A percentile compares a stretch with the other conserved stretches of the same genome.
These are phyloP conservation scores for Lottia gigantea DNA, from an alignment of 2,888 invertebrate species.

Conservation along the genomic window DNA sequence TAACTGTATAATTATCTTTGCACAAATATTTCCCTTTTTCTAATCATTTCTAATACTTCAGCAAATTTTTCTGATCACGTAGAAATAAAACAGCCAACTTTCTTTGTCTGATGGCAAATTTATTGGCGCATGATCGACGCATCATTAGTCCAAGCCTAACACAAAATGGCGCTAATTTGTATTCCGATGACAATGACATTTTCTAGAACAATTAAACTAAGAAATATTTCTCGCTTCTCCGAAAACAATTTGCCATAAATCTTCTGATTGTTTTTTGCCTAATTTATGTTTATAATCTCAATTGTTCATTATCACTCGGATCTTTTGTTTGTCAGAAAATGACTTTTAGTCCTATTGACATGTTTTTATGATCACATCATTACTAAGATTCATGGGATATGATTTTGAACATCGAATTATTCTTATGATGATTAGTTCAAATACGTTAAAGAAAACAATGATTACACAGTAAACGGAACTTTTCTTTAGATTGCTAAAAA, in stretches of 20 bases:
- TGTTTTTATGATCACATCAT: background rate
- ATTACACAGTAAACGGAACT: no score
- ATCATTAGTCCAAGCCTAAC: background rate
- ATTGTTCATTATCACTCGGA: background rate
- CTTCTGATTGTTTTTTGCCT: background rate
- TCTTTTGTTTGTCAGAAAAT: conserved; percentile 9
- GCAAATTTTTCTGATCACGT: background rate
- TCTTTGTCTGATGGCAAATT: conserved; percentile 9
- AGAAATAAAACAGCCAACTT: conserved; percentile 3
- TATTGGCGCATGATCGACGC: background rate
- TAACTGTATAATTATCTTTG: conserved; percentile 1
- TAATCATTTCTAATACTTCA: background rate
- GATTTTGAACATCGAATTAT: no score
- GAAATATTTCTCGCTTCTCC: background rate
- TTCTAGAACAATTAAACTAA: background rate
- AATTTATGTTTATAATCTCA: conserved; percentile 1
- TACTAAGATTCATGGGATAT: conserved; percentile 6
- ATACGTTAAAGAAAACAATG: no score
- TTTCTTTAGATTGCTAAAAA: no score
- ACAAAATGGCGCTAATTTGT: conserved; percentile 2
- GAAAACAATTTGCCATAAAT: conserved; percentile 10
- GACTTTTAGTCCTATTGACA: background rate
- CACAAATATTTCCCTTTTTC: conserved; percentile 8
- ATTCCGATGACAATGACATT: conserved; percentile 8
- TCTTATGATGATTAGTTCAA: no score